These are phyloP conservation scores for Chironomus tepperi DNA, from an alignment of 1,140 invertebrate species.

Conservation along the genomic window DNA sequence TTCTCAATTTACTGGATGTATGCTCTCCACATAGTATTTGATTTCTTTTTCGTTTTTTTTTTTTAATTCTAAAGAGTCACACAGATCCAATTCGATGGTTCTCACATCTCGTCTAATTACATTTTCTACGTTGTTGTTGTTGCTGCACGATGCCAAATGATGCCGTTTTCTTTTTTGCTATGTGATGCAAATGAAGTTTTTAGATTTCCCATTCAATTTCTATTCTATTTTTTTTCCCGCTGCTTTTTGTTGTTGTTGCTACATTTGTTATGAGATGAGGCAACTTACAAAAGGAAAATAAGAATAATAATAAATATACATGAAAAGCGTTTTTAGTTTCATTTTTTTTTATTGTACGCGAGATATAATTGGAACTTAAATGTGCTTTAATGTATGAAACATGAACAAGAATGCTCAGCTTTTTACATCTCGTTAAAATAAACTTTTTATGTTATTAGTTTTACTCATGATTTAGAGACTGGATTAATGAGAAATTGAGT, in stretches of 20 bases:
- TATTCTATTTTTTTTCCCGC: background rate
- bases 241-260: background rate
- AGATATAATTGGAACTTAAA: background rate
- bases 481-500: too few species aligned
- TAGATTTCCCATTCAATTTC: background rate
- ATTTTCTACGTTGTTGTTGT: background rate
- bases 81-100: background rate
- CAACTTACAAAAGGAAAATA: background rate
- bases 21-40: background rate
- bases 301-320: background rate
- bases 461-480: too few species aligned
- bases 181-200: background rate
- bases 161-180: background rate
- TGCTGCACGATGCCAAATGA: background rate
- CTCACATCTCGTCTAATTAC: conserved; percentile 4
- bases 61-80: background rate
- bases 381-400: too few species aligned
- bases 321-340: conserved; percentile 9
- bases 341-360: background rate
- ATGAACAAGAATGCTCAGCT: too few species aligned
- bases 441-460: too few species aligned
- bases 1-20: background rate
- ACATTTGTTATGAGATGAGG: background rate
- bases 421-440: too few species aligned
- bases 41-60: background rate